Evolutionary conservation across 2,113 vertebrate species (phyloP).

Genomic region (Amphiprion ocellaris): DNA sequence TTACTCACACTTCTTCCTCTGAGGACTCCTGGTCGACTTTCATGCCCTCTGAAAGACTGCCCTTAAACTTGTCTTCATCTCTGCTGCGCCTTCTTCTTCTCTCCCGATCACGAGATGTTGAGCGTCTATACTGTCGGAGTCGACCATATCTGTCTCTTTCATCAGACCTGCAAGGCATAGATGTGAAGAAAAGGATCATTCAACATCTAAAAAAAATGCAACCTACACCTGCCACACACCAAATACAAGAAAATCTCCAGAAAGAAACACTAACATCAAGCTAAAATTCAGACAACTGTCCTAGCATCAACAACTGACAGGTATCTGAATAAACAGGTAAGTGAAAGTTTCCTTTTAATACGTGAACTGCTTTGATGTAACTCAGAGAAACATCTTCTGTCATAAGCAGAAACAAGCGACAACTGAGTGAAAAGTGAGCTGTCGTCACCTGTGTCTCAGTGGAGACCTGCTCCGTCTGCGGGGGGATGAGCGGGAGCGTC

Average conservation of each 20-base stretch:
- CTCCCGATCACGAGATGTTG: constrained; percentile 87
- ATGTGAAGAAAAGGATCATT: neutral
- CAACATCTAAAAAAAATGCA: rapidly evolving
- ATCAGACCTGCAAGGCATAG: constrained; percentile 63
- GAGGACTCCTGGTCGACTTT: constrained; percentile 96
- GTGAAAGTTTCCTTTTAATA: neutral
- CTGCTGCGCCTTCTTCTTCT: constrained; percentile 90
- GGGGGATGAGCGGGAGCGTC: constrained; percentile 88
- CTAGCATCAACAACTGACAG: too few species aligned
- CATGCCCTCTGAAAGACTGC: constrained; percentile 98
- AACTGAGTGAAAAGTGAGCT: neutral
- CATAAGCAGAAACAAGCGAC: neutral
- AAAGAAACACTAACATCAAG: neutral
- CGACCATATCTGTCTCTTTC: constrained; percentile 89
- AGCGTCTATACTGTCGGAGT: constrained; percentile 90
- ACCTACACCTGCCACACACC: neutral
- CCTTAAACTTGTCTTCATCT: constrained; percentile 99
- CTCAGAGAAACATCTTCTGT: neutral
- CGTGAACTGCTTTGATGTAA: neutral
- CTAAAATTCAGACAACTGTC: neutral
- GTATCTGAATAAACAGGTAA: too few species aligned
- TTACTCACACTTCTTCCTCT: constrained; percentile 93
- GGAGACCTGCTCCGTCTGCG: constrained; percentile 93
- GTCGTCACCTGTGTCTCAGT: constrained; percentile 87
- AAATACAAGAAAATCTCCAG: neutral